These are phyloP conservation scores for Sminthurides bifidus DNA, from an alignment of 1,140 invertebrate genomes.

Conservation along the genomic window DNA sequence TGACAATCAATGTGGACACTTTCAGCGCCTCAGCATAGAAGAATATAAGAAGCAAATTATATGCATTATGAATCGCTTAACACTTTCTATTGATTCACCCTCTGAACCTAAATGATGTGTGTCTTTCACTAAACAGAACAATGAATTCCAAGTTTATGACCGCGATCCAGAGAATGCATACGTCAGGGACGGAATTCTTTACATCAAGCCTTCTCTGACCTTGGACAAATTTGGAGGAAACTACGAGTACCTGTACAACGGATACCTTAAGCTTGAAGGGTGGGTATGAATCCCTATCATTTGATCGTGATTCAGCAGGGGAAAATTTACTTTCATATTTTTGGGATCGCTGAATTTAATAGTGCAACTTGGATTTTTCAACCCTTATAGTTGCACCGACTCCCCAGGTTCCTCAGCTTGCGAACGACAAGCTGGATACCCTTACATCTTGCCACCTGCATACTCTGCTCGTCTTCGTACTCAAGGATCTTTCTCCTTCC, in stretches of 20 bases:
- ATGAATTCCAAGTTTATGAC: constrained; percentile 54
- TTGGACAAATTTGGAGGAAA: constrained; percentile 45
- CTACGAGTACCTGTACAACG: constrained; percentile 41
- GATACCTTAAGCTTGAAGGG: constrained; percentile 47
- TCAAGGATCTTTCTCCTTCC: constrained; percentile 22
- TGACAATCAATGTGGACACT: too few species aligned
- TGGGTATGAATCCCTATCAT: constrained; percentile 36
- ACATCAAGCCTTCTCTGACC: constrained; percentile 48
- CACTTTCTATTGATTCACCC: neutral
- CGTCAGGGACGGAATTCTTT: constrained; percentile 44
- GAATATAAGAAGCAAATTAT: too few species aligned
- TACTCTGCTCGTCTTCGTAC: constrained; percentile 12
- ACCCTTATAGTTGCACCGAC: constrained; percentile 22
- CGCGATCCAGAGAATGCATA: constrained; percentile 48
- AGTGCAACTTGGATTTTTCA: neutral
- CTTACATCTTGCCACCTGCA: constrained; percentile 9
- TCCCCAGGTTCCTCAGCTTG: neutral
- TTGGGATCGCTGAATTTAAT: neutral
- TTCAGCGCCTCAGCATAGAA: too few species aligned
- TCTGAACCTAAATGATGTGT: neutral
- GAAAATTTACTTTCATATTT: neutral
- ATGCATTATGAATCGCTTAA: neutral
- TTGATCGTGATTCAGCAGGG: neutral
- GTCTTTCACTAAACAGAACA: constrained; percentile 10
- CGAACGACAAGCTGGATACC: constrained; percentile 5